These are phyloP conservation scores for Salpingus planirostris DNA, from an alignment of 2,888 invertebrate genomes.

Conservation along the genomic window DNA sequence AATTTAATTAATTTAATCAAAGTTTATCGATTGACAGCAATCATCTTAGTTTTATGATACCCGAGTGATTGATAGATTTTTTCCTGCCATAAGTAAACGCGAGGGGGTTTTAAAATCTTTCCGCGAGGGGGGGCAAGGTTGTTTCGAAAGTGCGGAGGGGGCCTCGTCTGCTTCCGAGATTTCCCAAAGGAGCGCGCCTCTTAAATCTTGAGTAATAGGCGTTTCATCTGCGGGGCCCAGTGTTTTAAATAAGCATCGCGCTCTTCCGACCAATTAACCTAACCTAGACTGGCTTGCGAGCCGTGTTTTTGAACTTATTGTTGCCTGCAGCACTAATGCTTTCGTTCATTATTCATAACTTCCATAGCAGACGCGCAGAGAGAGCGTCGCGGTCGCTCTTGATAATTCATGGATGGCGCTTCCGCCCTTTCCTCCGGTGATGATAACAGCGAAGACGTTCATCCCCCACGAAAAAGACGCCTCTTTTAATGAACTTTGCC, in stretches of 20 bases:
- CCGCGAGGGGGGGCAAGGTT: too few relatives aligned
- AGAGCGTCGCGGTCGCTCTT: too few relatives aligned
- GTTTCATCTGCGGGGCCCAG: conserved; percentile 16
- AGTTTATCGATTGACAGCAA: too few relatives aligned
- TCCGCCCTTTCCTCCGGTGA: too few relatives aligned
- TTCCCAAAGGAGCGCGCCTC: conserved; percentile 15
- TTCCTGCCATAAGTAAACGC: too few relatives aligned
- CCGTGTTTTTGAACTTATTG: conserved; percentile 6
- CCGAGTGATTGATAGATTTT: too few relatives aligned
- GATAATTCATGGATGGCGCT: conserved; percentile 7
- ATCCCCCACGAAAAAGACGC: too few relatives aligned
- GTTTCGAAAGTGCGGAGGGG: conserved; percentile 6
- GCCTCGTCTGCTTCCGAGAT: conserved; percentile 13
- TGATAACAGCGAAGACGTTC: too few relatives aligned
- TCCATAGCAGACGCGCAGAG: conserved; percentile 4
- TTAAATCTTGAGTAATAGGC: conserved; percentile 18
- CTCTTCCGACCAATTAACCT: conserved; percentile 22
- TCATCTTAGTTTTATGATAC: too few relatives aligned
- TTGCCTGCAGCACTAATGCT: conserved; percentile 7
- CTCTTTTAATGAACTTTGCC: too few relatives aligned
- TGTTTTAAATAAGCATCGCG: conserved; percentile 20
- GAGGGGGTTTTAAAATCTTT: too few relatives aligned
- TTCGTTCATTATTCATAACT: conserved; percentile 14
- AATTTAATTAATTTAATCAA: too few relatives aligned
- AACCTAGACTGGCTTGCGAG: conserved; percentile 7